Evolutionary conservation across 2,888 invertebrate genomes (phyloP).

Genomic region (Endotricha flammealis): DNA sequence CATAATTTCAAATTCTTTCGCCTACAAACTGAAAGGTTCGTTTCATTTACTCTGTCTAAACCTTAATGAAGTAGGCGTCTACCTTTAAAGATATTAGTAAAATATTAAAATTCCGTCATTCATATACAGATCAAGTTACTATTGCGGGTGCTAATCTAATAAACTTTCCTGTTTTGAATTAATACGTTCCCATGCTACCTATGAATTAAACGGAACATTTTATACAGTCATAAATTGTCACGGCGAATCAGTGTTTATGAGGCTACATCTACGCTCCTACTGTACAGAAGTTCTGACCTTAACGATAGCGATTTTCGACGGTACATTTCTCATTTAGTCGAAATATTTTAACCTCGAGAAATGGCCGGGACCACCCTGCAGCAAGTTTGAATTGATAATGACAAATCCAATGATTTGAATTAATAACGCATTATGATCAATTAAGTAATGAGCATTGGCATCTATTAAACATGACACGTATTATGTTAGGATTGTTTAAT

Average conservation of each 20-base stretch:
- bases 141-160: neutral
- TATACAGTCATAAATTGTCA: constrained; percentile 57
- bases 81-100: no score
- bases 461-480: constrained; percentile 36
- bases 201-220: constrained; percentile 11
- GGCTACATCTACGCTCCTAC: constrained; percentile 34
- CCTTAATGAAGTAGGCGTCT: no score
- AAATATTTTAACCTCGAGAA: constrained; percentile 28
- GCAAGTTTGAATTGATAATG: constrained; percentile 26
- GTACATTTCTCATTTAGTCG: constrained; percentile 39
- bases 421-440: constrained; percentile 56
- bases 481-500: constrained; percentile 23
- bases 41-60: no score
- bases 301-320: constrained; percentile 52
- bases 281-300: constrained; percentile 41
- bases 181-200: constrained; percentile 12
- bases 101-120: no score
- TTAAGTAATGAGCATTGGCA: constrained; percentile 42
- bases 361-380: constrained; percentile 51
- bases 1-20: no score
- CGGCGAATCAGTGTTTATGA: constrained; percentile 45
- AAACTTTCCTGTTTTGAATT: neutral
- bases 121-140: neutral
- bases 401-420: constrained; percentile 46
- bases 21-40: no score